phyloP scores from a whole-genome alignment of 2,797 vertebrate species.

The Pelodytes ibericus region DNA sequence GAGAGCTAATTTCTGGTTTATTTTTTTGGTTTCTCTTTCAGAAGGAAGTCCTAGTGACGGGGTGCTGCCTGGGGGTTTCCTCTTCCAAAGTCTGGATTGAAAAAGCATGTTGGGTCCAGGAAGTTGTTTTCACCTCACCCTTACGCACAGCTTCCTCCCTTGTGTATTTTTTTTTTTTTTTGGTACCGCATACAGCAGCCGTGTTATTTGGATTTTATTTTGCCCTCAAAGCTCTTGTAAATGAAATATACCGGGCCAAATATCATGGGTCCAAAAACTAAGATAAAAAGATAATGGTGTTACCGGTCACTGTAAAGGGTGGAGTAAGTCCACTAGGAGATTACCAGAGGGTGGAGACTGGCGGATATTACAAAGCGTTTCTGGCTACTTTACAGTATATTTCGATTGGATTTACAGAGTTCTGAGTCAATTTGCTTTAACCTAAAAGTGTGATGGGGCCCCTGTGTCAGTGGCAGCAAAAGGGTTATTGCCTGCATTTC shows the following conservation, averaged over 20 bases:
- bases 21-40: conserved; percentile 68
- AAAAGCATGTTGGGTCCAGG: conserved; percentile 67
- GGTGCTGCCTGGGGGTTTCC: conserved; percentile 64
- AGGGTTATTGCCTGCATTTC: conserved; percentile 66
- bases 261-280: background rate
- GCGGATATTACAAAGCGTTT: background rate
- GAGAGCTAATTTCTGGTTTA: conserved; percentile 47
- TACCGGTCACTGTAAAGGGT: no score
- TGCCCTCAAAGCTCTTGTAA: conserved; percentile 70
- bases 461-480: conserved; percentile 66
- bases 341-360: background rate
- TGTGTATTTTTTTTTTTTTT: conserved; percentile 62
- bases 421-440: conserved; percentile 69
- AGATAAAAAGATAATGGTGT: no score
- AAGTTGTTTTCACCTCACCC: conserved; percentile 63
- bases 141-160: conserved; percentile 68
- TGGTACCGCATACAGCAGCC: conserved; percentile 64
- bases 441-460: conserved; percentile 59
- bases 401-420: conserved; percentile 66
- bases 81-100: conserved; percentile 66
- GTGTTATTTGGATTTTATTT: conserved; percentile 65
- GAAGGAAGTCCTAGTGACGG: conserved; percentile 68
- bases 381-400: conserved; percentile 28
- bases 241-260: conserved; percentile 30
- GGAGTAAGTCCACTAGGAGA: background rate